Percentiles rank a stretch among this genome's conserved stretches.
Conservation (phyloP, 1,140 invertebrate genomes). For the Episyrphus balteatus region DNA sequence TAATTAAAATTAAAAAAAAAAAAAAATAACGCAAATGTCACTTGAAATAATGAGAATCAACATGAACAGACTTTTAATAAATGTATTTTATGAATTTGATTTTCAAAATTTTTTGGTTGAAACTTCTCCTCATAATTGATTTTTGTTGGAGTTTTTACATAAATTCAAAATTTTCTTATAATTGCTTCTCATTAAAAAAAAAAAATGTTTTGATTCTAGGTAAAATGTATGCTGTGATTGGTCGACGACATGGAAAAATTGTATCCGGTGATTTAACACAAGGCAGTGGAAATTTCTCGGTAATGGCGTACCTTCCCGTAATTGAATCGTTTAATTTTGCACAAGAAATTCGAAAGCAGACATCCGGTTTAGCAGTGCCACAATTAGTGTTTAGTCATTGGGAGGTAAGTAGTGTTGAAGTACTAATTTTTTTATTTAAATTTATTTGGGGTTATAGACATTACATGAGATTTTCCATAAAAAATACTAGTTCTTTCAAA, state of each 20-base stretch:
- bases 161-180: too few relatives aligned
- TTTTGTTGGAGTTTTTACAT: too few relatives aligned
- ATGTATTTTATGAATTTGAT: too few relatives aligned
- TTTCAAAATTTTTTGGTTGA: too few relatives aligned
- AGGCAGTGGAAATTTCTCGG: constrained; percentile 76
- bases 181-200: too few relatives aligned
- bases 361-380: constrained; percentile 88
- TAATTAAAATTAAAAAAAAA: too few relatives aligned
- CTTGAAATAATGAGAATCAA: too few relatives aligned
- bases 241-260: constrained; percentile 77
- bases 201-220: constrained; percentile 51
- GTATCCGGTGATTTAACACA: constrained; percentile 81
- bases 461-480: too few relatives aligned
- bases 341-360: constrained; percentile 84
- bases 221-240: constrained; percentile 87
- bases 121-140: too few relatives aligned
- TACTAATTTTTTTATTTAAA: background rate
- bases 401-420: constrained; percentile 62
- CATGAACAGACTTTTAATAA: too few relatives aligned
- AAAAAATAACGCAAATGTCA: too few relatives aligned
- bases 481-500: too few relatives aligned
- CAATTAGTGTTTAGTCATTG: constrained; percentile 95
- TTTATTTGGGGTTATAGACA: background rate
- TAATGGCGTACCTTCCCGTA: constrained; percentile 82
- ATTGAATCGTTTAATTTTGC: constrained; percentile 94